Base-by-base conservation (phyloP, 2,888 invertebrate species). In the Dasypogon diadema region DNA sequence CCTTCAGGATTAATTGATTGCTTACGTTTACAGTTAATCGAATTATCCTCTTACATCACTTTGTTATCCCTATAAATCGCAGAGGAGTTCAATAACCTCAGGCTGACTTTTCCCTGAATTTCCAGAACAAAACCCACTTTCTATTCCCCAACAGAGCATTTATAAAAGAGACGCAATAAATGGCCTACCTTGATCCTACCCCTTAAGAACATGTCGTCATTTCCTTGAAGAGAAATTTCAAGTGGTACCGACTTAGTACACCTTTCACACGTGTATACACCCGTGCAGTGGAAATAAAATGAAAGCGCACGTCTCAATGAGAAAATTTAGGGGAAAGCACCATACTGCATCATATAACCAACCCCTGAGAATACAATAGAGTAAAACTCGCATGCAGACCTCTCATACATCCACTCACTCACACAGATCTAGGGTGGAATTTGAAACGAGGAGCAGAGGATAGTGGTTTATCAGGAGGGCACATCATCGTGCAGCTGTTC, bases 401-500 rank as follows among this genome's bases (percentile, higher is more conserved):
- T 42, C 5, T 12, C 22, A 8, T 34, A 30, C 10, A 10, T 34
- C 34, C 63, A 16, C 30, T 58, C 16, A 14, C 26, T n/a, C 58
- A 58, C 1, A 16, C 16, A 34, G 5, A 16, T n/a, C 16, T 16
- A 12, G 42, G n/a, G 16, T 21, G 12, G 63, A 18, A 37, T 6
- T 2, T 10, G 37, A 34, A 63, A 34, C 5, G 30, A 37, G 46
- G n/a, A 37, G 16, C 24, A n/a, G 16, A 72, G 68, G 54, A 46
- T 2, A 56, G 55, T 12, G n/a, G 48, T 46, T 24, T 46, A 46
- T 65, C 65, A 68, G 48, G 72, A 60, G 70, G 73, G 60, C 70
- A 73, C 55, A 74, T 75, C 70, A 24, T 34, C 51, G 51, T 76
- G 78, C 78, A 78, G 78, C 78, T 78, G 78, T 78, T 78, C 78